A percentile compares a stretch with the other conserved stretches of the same genome.
Conservation (phyloP, 2,113 vertebrate species). For the Laterallus jamaicensis region DNA sequence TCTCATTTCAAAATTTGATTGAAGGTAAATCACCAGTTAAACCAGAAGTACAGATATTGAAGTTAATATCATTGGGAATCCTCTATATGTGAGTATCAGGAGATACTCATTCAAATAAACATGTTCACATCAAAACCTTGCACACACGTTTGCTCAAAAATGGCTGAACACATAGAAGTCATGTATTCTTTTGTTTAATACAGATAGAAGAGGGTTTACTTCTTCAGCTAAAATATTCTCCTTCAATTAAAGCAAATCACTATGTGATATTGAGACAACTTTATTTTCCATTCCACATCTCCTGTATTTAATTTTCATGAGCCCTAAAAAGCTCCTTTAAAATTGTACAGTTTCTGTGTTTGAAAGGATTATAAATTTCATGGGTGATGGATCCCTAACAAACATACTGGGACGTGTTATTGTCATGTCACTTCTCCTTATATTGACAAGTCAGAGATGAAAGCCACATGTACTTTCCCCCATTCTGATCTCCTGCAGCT, state of each 20-base stretch:
- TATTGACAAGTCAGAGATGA: background rate
- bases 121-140: background rate
- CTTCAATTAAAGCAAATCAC: background rate
- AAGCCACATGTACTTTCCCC: background rate
- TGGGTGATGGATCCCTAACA: background rate
- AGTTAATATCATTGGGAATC: background rate
- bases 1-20: background rate
- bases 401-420: background rate
- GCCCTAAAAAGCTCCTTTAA: background rate
- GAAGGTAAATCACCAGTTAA: background rate
- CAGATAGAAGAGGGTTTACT: background rate
- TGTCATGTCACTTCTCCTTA: background rate
- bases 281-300: background rate
- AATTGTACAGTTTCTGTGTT: background rate
- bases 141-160: background rate
- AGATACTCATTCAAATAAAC: background rate
- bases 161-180: background rate
- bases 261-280: background rate
- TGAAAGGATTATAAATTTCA: slow-evolving; percentile 12
- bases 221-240: background rate
- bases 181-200: background rate
- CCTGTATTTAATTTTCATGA: background rate
- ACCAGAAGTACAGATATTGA: background rate
- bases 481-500: background rate
- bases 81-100: fast-evolving